phyloP scores from a whole-genome alignment of 1,140 invertebrate genomes.

The Mycetomoellerius zeteki region DNA sequence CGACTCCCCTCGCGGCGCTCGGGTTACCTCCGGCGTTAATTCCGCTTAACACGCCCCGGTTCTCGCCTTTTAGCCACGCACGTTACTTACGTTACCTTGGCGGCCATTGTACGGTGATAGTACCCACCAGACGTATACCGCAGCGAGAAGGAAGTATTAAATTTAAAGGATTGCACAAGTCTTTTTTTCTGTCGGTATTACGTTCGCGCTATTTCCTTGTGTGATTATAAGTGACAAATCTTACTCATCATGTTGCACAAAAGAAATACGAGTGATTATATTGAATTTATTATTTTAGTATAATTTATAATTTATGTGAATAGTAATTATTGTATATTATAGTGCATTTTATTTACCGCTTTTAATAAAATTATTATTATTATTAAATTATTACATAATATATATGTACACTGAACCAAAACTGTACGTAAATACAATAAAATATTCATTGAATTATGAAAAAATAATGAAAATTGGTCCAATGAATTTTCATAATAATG shows the following conservation, averaged over 20 bases:
- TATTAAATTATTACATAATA: neutral
- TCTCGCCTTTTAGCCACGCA: conserved; percentile 68
- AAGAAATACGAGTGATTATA: neutral
- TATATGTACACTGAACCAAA: too few species aligned
- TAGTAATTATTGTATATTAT: neutral
- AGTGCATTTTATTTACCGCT: neutral
- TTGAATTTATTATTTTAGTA: neutral
- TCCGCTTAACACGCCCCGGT: conserved; percentile 69
- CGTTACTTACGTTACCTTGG: conserved; percentile 70
- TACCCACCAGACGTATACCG: conserved; percentile 23
- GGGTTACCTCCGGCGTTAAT: conserved; percentile 70
- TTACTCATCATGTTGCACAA: neutral
- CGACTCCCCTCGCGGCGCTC: conserved; percentile 28
- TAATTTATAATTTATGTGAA: conserved; percentile 15
- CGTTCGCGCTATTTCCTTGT: neutral
- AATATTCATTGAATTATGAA: too few species aligned
- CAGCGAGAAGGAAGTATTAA: conserved; percentile 69
- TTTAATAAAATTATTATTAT: neutral
- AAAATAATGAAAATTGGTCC: too few species aligned
- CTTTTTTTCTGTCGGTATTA: conserved; percentile 28
- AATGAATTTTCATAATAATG: too few species aligned
- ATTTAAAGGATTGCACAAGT: conserved; percentile 62
- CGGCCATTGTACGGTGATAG: conserved; percentile 59
- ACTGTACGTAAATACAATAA: too few species aligned
- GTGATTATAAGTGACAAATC: conserved; percentile 25